A percentile compares a stretch with the other conserved stretches of the same genome.
Conservation (phyloP, 2,797 vertebrate species). For the Clarias pachynema region DNA sequence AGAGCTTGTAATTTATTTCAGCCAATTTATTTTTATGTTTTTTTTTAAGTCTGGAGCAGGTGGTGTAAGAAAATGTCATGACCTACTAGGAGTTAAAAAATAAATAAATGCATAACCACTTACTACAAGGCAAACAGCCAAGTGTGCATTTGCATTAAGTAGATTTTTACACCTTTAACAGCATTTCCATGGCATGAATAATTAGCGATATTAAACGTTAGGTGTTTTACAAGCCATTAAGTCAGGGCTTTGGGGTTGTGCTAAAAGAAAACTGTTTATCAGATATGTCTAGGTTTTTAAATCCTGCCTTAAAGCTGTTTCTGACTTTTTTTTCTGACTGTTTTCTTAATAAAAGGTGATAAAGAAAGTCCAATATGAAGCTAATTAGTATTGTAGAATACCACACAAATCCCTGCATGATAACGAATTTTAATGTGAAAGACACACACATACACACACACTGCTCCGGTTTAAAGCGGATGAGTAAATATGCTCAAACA, state of each 20-base stretch:
- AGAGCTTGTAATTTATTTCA: not conserved
- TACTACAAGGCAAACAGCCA: not conserved
- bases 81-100: not conserved
- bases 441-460: constrained; percentile 8
- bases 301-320: not conserved
- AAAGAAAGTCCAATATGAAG: not conserved
- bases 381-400: constrained; percentile 3
- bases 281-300: not conserved
- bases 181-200: not conserved
- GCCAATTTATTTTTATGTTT: not conserved
- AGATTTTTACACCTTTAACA: not conserved
- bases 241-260: not conserved
- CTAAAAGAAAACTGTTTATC: not conserved
- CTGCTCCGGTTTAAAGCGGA: constrained; percentile 25
- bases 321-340: not conserved
- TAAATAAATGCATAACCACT: not conserved
- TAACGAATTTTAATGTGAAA: not conserved
- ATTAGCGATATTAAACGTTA: not conserved
- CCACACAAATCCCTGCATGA: not conserved
- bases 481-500: constrained; percentile 38
- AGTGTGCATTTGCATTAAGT: not conserved
- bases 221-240: not conserved
- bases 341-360: not conserved
- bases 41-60: not conserved
- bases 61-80: not conserved